Evolutionary conservation across 2,797 vertebrate genomes (phyloP).

Genomic region (Podarcis lilfordi): DNA sequence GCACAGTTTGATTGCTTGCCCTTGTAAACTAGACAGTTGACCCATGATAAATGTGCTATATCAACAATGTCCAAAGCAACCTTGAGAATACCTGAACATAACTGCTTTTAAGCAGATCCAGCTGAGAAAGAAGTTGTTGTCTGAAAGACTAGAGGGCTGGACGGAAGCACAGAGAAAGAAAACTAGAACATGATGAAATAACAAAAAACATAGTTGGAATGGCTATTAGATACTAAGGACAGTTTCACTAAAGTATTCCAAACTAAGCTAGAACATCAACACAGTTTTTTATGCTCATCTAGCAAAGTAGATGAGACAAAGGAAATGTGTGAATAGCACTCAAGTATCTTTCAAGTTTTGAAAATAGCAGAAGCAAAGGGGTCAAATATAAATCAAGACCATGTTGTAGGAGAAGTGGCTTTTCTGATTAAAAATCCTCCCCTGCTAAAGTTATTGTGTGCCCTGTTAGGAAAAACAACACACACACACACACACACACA

Average conservation of each 20-base stretch:
- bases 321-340: background rate
- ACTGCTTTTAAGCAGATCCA: background rate
- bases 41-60: background rate
- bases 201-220: background rate
- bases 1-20: constrained; percentile 1
- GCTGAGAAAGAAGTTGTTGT: background rate
- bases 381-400: background rate
- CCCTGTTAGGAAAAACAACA: background rate
- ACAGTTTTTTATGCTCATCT: background rate
- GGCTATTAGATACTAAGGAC: background rate
- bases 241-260: background rate
- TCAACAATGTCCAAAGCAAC: background rate
- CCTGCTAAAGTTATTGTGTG: background rate
- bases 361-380: background rate
- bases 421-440: background rate
- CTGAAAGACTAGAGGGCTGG: background rate
- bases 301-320: background rate
- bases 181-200: background rate
- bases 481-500: background rate
- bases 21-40: background rate
- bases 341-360: background rate
- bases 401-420: background rate
- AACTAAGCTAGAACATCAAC: background rate
- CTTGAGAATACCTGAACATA: background rate
- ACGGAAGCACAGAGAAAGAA: background rate